A percentile compares a stretch with the other conserved stretches of the same genome.
Evolutionary conservation across 2,797 vertebrate genomes (phyloP).

Genomic region (Macropodus opercularis): DNA sequence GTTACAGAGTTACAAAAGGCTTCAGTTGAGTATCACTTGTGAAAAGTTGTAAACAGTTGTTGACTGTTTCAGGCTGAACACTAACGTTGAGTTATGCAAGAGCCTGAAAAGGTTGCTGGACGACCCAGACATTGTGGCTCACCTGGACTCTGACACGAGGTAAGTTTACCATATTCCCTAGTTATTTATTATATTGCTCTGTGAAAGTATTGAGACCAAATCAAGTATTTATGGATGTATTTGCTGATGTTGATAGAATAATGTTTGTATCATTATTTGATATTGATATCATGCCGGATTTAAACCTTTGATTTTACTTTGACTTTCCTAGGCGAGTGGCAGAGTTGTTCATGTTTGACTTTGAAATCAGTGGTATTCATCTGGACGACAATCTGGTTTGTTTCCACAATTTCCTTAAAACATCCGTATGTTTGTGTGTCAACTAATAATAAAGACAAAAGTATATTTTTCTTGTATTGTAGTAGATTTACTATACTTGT

Average conservation of each 20-base stretch:
- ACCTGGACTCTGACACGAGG: constrained; percentile 94
- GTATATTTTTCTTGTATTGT: neutral
- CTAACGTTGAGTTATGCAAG: constrained; percentile 91
- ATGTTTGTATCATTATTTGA: neutral
- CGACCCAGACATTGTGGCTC: constrained; percentile 80
- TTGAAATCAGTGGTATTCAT: constrained; percentile 99
- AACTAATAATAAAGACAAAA: neutral
- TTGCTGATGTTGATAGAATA: too few relatives aligned
- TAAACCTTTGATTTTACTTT: constrained; percentile 10
- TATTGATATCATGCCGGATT: neutral
- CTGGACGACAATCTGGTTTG: constrained; percentile 89
- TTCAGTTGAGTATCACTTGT: neutral
- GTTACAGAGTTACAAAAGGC: too few relatives aligned
- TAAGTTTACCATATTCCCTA: constrained; percentile 49
- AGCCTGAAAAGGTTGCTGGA: constrained; percentile 88
- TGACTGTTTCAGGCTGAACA: constrained; percentile 88
- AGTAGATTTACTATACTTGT: neutral
- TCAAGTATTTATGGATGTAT: neutral
- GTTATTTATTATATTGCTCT: neutral
- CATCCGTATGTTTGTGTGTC: neutral
- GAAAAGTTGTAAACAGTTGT: neutral
- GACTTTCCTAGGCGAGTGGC: constrained; percentile 89
- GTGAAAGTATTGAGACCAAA: neutral
- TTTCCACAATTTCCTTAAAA: neutral
- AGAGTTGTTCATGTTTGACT: constrained; percentile 98